A percentile compares a stretch with the other conserved stretches of the same genome.
These are phyloP conservation scores for Ondatra zibethicus DNA, from an alignment of 2,113 vertebrate species.

Conservation along the genomic window DNA sequence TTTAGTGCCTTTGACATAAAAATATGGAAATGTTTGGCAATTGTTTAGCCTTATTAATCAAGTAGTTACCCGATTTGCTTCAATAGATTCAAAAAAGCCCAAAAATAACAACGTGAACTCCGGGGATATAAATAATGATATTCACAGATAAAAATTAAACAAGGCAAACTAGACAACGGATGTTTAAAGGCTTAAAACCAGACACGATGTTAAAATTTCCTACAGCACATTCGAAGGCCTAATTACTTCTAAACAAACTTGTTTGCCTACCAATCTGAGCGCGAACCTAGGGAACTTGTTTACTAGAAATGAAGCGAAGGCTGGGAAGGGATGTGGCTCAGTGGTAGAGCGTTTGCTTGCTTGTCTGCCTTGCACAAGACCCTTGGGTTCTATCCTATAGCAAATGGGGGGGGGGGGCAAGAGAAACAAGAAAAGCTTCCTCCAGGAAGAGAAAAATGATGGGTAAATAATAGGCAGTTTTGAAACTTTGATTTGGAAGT, in stretches of 20 bases:
- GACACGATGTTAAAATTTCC: neutral
- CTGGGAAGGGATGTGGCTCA: neutral
- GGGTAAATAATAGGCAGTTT: neutral
- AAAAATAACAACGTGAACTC: constrained; percentile 1
- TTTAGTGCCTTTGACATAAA: neutral
- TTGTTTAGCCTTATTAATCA: neutral
- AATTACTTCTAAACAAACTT: constrained; percentile 5
- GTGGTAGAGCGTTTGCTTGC: neutral
- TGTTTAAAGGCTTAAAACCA: constrained; percentile 1
- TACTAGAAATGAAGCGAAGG: neutral
- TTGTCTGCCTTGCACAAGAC: neutral
- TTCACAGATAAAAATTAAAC: neutral
- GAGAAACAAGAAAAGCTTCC: neutral
- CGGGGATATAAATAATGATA: neutral
- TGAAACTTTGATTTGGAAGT: neutral
- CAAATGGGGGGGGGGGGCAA: neutral
- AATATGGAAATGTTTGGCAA: constrained; percentile 39
- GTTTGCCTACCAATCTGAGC: neutral
- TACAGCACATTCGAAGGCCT: neutral
- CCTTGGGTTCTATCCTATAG: neutral
- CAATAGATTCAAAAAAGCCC: neutral
- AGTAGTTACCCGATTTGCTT: neutral
- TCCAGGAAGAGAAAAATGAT: neutral
- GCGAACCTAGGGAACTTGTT: neutral
- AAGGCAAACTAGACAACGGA: neutral